phyloP scores from a whole-genome alignment of 2,888 invertebrate genomes.

The Dysmachus trigonus region DNA sequence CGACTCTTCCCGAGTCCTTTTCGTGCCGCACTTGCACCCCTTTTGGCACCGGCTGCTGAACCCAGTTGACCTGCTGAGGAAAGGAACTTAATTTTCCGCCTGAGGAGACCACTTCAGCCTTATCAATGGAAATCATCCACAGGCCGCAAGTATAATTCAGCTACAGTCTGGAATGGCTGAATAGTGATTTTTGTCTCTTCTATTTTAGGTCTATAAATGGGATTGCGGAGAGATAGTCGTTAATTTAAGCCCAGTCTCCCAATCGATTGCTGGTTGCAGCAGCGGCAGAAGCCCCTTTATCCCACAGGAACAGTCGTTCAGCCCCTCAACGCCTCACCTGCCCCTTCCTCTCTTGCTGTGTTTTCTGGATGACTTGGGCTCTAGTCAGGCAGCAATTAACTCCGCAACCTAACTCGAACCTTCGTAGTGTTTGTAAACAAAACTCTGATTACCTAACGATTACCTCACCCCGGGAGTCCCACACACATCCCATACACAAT shows the following conservation, averaged over 20 bases:
- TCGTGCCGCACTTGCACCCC: not conserved
- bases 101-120: not conserved
- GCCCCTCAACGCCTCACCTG: not conserved
- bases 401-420: not conserved
- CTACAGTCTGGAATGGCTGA: not conserved
- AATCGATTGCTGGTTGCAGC: not conserved
- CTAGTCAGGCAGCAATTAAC: not conserved
- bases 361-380: not conserved
- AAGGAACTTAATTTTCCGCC: not conserved
- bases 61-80: not conserved
- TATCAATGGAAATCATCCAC: not conserved
- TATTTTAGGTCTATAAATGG: not conserved
- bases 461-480: constrained; percentile 11
- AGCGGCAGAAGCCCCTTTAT: not conserved
- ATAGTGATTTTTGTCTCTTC: not conserved
- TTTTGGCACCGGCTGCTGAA: not conserved
- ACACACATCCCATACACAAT: not conserved
- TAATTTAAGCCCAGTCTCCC: not conserved
- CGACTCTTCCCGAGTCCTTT: not conserved
- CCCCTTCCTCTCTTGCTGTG: not conserved
- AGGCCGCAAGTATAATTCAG: not conserved
- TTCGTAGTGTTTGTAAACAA: constrained; percentile 32
- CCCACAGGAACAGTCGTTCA: not conserved
- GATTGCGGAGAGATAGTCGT: not conserved
- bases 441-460: constrained; percentile 14